Base-by-base conservation (phyloP, 2,113 vertebrate species). In the Mola mola region DNA sequence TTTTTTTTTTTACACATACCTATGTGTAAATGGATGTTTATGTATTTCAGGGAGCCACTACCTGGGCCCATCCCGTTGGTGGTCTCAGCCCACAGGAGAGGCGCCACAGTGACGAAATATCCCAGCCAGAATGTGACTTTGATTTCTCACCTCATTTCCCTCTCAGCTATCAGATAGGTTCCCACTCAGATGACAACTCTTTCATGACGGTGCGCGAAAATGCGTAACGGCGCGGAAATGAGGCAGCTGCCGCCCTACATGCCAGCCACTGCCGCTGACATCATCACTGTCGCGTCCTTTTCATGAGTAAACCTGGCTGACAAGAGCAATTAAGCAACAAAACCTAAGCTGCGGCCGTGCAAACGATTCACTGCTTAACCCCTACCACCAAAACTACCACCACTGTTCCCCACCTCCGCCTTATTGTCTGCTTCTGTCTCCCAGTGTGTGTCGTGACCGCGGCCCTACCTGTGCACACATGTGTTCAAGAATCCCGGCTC, bases 61-160 rank as follows among this genome's bases (percentile, higher is more conserved):
- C 24, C 5, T 33, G 42, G 50, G 34, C 61, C 67, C 49, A 53
- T 75, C 34, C 51, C 42, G 61, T 5, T 38, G n/a, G 13, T n/a
- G 37, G 16, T 38, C 15, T 17, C n/a, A 17, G 37, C n/a, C 37
- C n/a, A 17, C 28, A 44, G 66, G 50, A 24, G 48, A 81, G 88
- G 77, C 83, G 81, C 71, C 67, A 60, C 59, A 3, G 43, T 16
- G n/a, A 40, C n/a, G 78, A 81, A 66, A 85, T 38, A 66, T 72
- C 69, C 85, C 81, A 90, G 89, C 90, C 85, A 84, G 82, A 88
- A 90, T 82, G 79, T 83, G 88, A 89, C 89, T 89, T 91, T 91
- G 89, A 91, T 92, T 91, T 92, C 87, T 88, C 89, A 90, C 86
- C 88, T 90, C 88, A 90, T 92, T 91, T 92, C 89, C 88, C 90